Conservation (phyloP, 2,797 vertebrate species). For the Myotis planiceps region DNA sequence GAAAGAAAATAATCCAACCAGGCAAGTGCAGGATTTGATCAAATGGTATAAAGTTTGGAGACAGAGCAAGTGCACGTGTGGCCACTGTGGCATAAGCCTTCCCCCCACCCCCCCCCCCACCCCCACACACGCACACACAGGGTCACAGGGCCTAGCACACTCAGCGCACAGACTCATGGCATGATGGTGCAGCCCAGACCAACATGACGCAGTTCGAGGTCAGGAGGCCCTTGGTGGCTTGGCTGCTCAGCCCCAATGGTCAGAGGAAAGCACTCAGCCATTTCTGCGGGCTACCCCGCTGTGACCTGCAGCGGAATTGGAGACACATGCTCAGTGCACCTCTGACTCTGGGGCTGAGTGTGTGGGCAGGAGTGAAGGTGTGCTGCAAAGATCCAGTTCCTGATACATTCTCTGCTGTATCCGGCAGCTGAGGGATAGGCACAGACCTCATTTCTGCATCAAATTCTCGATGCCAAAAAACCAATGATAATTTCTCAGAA, state of each 20-base stretch:
- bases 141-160: not conserved
- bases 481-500: not conserved
- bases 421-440: not conserved
- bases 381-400: not conserved
- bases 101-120: fast-evolving
- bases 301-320: conserved; percentile 21
- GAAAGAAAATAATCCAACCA: conserved; percentile 48
- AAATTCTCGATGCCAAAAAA: not conserved
- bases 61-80: not conserved
- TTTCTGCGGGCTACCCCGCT: conserved; percentile 19
- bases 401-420: not conserved
- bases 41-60: not conserved
- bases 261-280: not conserved
- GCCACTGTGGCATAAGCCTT: not conserved
- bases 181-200: not conserved
- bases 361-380: not conserved
- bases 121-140: too few relatives aligned
- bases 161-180: not conserved
- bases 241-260: not conserved
- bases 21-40: not conserved
- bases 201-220: not conserved
- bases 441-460: not conserved
- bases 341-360: not conserved
- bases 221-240: not conserved
- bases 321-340: not conserved